Evolutionary conservation across 2,888 invertebrate species (phyloP), one percentile per base, ranked within the genome.

Genomic region (Lochmaea crataegi): DNA sequence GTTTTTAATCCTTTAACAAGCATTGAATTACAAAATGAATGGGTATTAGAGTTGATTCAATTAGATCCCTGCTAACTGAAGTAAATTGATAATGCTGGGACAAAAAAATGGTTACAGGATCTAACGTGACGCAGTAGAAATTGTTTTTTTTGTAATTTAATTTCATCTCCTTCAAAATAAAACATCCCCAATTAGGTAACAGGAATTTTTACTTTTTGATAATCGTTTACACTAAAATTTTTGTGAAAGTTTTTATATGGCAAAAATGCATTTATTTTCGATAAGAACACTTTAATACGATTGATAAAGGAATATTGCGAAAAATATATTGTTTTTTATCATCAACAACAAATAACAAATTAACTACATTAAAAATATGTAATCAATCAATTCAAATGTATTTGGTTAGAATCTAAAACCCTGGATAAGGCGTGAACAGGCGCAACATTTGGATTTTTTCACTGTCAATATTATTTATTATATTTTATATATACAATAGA

Each of bases 21-120:
- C 41, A 26, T 57, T 70, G 64, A 70, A 64, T 70, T 70, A 18
- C 57, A 57, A 70, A 68, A 70, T 65, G 26, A 64, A 65, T 56
- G 64, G 42, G 57, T 57, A 64, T 70, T 45, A 32, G 57, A 56
- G 64, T 32, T 70, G 38, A 70, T 70, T 70, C 22, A 70, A 70
- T 70, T 70, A 70, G 53, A 26, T 70, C 38, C 9, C 45, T 10
- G 16, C 18, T 65, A 32, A 65, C 57, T 70, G 41, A 65, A 65
- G 42, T 38, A 22, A 65, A 65, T 56, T 22, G 42, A 18, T 63
- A 41, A 63, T 38, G 38, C 61, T 61, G 60, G 26, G 61, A 63
- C 18, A 18, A 42, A 63, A 63, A 41, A n/a, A 63, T 63, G 9
- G 14, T 60, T 60, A n/a, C 60, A 32, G 22, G 1, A 22, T 22